phyloP scores from a whole-genome alignment of 2,888 invertebrate species.

The Rotaria sp. region DNA sequence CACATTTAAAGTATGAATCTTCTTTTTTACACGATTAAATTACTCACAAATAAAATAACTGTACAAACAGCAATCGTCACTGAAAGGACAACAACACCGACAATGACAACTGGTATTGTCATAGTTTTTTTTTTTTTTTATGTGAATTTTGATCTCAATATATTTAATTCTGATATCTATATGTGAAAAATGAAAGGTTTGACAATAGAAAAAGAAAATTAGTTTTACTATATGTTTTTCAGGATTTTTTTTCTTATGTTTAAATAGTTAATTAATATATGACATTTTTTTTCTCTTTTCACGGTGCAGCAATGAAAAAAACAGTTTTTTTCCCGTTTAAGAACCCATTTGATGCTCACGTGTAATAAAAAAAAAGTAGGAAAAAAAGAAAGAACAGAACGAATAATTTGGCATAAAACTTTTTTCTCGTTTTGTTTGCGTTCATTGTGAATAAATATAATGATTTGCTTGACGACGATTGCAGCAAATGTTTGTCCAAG shows the following conservation, averaged over 20 bases:
- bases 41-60: background rate
- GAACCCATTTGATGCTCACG: background rate
- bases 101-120: background rate
- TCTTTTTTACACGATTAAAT: background rate
- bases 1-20: background rate
- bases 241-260: background rate
- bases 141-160: background rate
- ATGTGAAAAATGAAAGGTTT: background rate
- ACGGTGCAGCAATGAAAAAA: background rate
- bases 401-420: background rate
- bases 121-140: background rate
- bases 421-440: background rate
- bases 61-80: background rate
- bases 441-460: background rate
- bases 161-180: too few relatives aligned
- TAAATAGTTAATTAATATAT: background rate
- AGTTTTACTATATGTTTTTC: background rate
- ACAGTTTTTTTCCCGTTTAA: background rate
- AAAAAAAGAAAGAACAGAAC: background rate
- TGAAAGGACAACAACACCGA: background rate
- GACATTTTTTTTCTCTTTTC: background rate
- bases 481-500: background rate
- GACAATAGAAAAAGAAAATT: background rate
- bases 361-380: background rate
- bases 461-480: background rate